These are phyloP conservation scores for Onychomys arenicola DNA, from an alignment of 2,797 vertebrate genomes.

Conservation along the genomic window DNA sequence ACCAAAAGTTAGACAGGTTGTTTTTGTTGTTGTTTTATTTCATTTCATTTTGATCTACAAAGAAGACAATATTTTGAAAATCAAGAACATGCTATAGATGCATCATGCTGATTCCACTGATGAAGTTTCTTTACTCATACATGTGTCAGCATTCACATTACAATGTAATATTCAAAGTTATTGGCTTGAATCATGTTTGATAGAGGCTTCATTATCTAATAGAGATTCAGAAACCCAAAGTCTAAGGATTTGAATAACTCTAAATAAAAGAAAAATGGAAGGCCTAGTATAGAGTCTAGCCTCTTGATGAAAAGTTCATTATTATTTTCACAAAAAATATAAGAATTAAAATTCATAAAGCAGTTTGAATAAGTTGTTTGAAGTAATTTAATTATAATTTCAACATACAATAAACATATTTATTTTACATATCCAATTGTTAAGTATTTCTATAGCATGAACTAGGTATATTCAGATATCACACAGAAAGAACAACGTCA, in stretches of 20 bases:
- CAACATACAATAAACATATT: neutral
- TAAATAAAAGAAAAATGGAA: neutral
- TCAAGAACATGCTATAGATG: neutral
- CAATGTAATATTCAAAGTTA: neutral
- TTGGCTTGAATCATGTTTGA: neutral
- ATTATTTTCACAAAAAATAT: constrained; percentile 30
- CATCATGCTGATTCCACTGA: neutral
- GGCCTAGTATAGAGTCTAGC: neutral
- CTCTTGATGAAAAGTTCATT: neutral
- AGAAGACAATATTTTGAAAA: neutral
- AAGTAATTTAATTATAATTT: constrained; percentile 50
- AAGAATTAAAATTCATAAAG: constrained; percentile 11
- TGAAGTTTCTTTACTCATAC: neutral
- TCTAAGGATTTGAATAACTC: neutral
- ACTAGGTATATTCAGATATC: neutral
- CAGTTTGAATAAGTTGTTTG: neutral
- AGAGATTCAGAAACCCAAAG: neutral
- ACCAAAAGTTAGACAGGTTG: neutral
- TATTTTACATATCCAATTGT: constrained; percentile 2
- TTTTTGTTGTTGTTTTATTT: neutral
- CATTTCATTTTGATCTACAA: neutral
- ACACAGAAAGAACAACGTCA: neutral
- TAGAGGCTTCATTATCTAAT: neutral
- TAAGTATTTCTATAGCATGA: constrained; percentile 27
- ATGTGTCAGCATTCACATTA: neutral